These are phyloP conservation scores for Leptodactylus fallax DNA, from an alignment of 2,797 vertebrate species.

Conservation along the genomic window DNA sequence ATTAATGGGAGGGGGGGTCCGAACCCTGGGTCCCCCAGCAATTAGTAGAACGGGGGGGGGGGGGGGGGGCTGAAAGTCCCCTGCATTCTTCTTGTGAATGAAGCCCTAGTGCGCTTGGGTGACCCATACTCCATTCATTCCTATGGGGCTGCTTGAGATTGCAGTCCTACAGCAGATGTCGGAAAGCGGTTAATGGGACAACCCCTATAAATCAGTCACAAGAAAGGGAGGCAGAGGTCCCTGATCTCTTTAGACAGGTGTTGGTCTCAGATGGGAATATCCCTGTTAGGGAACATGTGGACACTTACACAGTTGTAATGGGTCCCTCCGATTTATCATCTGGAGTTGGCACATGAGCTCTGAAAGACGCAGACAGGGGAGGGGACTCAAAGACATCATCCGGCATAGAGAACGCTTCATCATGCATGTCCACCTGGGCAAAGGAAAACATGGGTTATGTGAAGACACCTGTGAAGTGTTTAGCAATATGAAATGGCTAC, in stretches of 20 bases:
- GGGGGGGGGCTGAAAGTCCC: too few relatives aligned
- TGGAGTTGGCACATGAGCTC: constrained; percentile 64
- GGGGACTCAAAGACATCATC: constrained; percentile 97
- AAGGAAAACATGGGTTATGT: neutral
- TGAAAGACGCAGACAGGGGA: constrained; percentile 83
- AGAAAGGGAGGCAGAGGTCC: neutral
- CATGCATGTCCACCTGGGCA: constrained; percentile 81
- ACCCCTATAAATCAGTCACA: too few relatives aligned
- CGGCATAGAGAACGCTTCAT: constrained; percentile 88
- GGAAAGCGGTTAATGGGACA: too few relatives aligned
- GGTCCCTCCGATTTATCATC: constrained; percentile 68
- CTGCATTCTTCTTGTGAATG: too few relatives aligned
- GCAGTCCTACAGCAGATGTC: too few relatives aligned
- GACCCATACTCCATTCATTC: too few relatives aligned
- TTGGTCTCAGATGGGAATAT: neutral
- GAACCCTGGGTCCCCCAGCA: too few relatives aligned
- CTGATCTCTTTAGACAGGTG: neutral
- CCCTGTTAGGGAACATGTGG: neutral
- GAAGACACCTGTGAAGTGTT: neutral
- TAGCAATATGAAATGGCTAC: neutral
- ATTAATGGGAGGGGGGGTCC: too few relatives aligned
- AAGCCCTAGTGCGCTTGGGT: too few relatives aligned
- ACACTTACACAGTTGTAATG: constrained; percentile 31
- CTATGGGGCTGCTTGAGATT: too few relatives aligned
- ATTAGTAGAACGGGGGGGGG: too few relatives aligned